These are phyloP conservation scores for Carcharodon carcharias DNA, from an alignment of 2,797 vertebrate species.

Conservation along the genomic window DNA sequence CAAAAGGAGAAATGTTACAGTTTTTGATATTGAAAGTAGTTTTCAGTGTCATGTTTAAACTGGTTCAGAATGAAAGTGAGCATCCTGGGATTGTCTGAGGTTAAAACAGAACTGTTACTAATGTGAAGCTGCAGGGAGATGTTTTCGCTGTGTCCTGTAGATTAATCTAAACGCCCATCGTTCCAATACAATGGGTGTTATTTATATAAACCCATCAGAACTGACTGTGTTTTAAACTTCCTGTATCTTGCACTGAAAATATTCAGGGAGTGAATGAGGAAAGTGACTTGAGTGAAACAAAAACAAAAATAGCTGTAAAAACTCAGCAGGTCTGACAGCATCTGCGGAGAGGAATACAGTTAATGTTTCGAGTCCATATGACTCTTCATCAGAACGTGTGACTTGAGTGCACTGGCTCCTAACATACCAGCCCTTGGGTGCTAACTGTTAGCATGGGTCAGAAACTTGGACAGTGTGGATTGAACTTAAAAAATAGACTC, in stretches of 20 bases:
- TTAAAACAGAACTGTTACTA: background rate
- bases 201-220: background rate
- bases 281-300: too few relatives aligned
- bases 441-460: background rate
- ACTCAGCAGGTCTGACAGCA: too few relatives aligned
- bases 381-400: too few relatives aligned
- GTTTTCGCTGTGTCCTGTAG: background rate
- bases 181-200: background rate
- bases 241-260: background rate
- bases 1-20: background rate
- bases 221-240: background rate
- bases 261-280: background rate
- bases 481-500: background rate
- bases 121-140: background rate
- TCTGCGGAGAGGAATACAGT: too few relatives aligned
- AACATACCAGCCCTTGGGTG: background rate
- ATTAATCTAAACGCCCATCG: background rate
- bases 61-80: background rate
- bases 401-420: background rate
- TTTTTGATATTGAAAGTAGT: background rate
- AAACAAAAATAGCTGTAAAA: too few relatives aligned
- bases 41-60: background rate
- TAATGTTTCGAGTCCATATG: too few relatives aligned
- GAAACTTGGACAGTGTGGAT: background rate
- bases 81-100: background rate